Evolutionary conservation across 2,797 vertebrate species (phyloP), one percentile per base, ranked within the genome.

Genomic region (Chanos chanos): DNA sequence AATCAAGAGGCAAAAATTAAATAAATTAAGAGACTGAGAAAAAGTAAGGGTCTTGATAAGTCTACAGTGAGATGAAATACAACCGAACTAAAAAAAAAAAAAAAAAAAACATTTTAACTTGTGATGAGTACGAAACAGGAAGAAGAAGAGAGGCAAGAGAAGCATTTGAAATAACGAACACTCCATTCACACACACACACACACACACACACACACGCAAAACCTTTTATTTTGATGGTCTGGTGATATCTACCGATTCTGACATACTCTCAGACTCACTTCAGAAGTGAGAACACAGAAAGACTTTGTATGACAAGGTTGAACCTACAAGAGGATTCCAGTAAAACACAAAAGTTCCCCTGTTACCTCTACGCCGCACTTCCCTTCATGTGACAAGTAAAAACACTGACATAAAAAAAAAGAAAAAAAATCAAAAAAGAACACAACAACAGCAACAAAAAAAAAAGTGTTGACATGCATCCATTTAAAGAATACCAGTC

Each of bases 191-290:
- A n/a, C n/a, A n/a, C n/a, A n/a, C n/a, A n/a, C n/a, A n/a, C n/a
- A n/a, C n/a, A n/a, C n/a, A n/a, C n/a, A n/a, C n/a, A n/a, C n/a
- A n/a, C n/a, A n/a, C n/a, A n/a, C n/a, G 62, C 61, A n/a, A 65
- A 62, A 70, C 64, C 73, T 83, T 85, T 81, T 66, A 80, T 84
- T 75, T 66, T 58, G 4, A 25, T 43, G 53, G 63, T 61, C 13
- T n/a, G 50, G 19, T 43, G 19, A 63, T 44, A 64, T 70, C 44
- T 66, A 79, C 80, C 71, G 75, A 77, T 75, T 75, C 51, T 85
- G 85, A 83, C 85, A 86, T 78, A 80, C 78, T 72, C 85, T 85
- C 83, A 85, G 79, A 79, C 73, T 68, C 24, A 67, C 33, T 70
- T 81, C 74, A 74, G 76, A 75, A 77, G 79, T 76, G 78, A 75